Conservation (phyloP, 2,113 vertebrate genomes). For the Myodes glareolus region DNA sequence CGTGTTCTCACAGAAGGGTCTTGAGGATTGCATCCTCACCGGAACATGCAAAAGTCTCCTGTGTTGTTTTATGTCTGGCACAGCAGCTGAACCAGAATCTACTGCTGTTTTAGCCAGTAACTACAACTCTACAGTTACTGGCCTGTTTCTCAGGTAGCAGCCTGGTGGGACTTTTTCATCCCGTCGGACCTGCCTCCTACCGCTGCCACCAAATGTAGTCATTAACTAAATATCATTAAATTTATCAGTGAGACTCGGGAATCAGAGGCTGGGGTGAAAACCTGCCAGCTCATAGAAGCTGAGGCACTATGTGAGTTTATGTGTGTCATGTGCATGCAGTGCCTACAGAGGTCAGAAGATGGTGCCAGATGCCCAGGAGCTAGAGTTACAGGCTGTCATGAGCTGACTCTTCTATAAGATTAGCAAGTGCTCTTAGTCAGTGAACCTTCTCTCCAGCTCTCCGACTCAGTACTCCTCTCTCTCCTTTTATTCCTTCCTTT, state of each 20-base stretch:
- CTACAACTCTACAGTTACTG: background rate
- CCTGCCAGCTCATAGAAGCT: background rate
- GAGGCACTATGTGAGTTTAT: background rate
- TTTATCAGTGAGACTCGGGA: background rate
- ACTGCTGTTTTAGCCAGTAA: background rate
- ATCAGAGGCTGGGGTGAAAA: background rate
- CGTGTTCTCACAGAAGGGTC: background rate
- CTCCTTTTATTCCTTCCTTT: background rate
- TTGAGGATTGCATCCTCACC: background rate
- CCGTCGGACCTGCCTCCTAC: accelerated
- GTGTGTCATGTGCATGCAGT: background rate
- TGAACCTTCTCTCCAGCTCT: background rate
- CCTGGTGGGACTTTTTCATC: background rate
- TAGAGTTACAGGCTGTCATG: background rate
- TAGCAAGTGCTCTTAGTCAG: background rate
- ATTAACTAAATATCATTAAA: background rate
- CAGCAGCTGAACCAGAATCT: background rate
- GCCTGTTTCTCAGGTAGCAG: background rate
- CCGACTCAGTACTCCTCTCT: background rate
- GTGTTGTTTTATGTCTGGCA: background rate
- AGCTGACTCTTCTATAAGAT: background rate
- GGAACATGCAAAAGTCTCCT: background rate
- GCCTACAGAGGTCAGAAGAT: background rate
- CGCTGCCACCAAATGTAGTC: background rate
- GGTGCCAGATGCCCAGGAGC: background rate